Conservation (phyloP, 2,113 vertebrate genomes). For the Serinus canaria region DNA sequence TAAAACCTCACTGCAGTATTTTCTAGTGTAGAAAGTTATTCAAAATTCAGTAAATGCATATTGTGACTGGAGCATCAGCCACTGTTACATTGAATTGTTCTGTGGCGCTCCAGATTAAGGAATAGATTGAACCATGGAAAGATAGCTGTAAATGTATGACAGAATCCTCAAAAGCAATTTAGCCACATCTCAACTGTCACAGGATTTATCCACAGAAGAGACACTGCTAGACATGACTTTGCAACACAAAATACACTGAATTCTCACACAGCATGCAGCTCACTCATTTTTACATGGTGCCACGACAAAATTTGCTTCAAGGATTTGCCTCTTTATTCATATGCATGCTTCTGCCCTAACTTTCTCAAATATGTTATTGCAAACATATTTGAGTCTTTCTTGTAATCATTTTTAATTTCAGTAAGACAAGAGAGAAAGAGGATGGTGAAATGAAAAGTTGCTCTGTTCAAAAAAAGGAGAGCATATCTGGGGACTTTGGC, state of each 20-base stretch:
- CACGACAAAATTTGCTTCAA: background rate
- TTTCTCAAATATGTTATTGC: background rate
- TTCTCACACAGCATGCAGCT: slow-evolving; percentile 7
- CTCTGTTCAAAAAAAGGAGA: background rate
- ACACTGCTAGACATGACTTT: background rate
- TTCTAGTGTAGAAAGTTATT: background rate
- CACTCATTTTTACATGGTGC: background rate
- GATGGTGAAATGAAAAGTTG: background rate
- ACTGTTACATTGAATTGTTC: background rate
- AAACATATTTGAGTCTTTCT: background rate
- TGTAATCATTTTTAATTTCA: background rate
- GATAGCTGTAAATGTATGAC: background rate
- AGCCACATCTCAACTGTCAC: background rate
- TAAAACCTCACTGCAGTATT: background rate
- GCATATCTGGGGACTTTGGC: background rate
- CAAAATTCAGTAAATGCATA: background rate
- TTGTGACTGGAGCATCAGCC: background rate
- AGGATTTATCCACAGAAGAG: background rate
- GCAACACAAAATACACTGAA: background rate
- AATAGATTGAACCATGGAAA: background rate
- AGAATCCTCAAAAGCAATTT: background rate
- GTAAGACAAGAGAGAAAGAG: background rate
- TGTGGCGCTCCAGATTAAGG: background rate
- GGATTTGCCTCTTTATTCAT: background rate
- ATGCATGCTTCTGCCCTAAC: background rate